Conservation (phyloP, 2,888 invertebrate genomes). For the Clunio marinus region DNA sequence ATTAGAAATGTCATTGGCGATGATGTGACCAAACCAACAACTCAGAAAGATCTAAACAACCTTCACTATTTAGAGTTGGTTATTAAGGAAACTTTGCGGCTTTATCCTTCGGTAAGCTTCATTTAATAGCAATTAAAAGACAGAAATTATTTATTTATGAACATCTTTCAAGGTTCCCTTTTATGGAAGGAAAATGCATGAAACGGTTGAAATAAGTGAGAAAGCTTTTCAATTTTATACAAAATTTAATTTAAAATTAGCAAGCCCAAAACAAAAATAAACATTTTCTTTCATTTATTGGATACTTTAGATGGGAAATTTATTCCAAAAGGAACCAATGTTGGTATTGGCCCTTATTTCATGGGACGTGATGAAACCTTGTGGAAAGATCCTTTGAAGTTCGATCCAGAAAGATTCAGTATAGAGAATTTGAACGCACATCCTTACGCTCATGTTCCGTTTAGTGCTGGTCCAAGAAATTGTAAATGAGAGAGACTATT, state of each 20-base stretch:
- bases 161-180: too few species aligned
- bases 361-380: constrained; percentile 44
- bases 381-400: constrained; percentile 46
- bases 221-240: neutral
- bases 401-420: constrained; percentile 51
- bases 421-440: constrained; percentile 44
- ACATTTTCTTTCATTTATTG: too few species aligned
- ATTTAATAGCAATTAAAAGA: too few species aligned
- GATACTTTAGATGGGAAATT: constrained; percentile 8
- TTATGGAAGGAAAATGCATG: constrained; percentile 24
- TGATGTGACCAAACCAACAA: constrained; percentile 46
- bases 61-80: constrained; percentile 50
- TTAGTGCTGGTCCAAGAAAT: constrained; percentile 51
- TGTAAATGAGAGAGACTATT: neutral
- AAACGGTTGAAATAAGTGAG: constrained; percentile 30
- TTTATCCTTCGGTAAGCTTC: constrained; percentile 28
- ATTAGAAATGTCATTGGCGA: constrained; percentile 49
- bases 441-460: constrained; percentile 50
- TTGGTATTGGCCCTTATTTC: constrained; percentile 29
- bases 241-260: neutral
- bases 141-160: too few species aligned
- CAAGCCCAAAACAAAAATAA: neutral
- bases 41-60: constrained; percentile 45
- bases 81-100: constrained; percentile 48
- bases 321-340: constrained; percentile 27